Conservation (phyloP, 2,888 invertebrate genomes). For the Hirtodrosophila histrioides region DNA sequence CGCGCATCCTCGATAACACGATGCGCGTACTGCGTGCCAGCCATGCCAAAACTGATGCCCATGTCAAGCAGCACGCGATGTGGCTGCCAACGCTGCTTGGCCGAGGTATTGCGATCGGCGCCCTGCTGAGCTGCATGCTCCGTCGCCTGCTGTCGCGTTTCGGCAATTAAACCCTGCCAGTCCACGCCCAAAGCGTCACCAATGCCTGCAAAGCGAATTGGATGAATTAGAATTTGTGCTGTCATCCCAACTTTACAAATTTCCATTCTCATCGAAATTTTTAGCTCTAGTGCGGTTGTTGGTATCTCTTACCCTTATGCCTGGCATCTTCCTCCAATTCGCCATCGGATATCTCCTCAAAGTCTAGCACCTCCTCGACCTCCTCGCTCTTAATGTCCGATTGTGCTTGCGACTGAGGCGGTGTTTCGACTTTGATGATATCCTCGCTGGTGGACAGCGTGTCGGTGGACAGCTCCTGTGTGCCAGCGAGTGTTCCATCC, state of each 20-base stretch:
- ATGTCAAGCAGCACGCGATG: constrained; percentile 91
- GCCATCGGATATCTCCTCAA: constrained; percentile 95
- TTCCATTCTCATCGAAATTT: too few relatives aligned
- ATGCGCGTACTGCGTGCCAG: constrained; percentile 88
- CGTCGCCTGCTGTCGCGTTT: constrained; percentile 86
- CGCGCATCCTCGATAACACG: constrained; percentile 83
- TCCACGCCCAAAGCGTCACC: constrained; percentile 98
- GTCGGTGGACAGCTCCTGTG: constrained; percentile 46
- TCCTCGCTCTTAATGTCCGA: constrained; percentile 72
- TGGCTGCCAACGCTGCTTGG: constrained; percentile 92
- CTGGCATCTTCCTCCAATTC: constrained; percentile 94
- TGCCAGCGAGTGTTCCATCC: constrained; percentile 31
- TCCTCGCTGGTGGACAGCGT: constrained; percentile 43
- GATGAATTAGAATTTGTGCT: constrained; percentile 10
- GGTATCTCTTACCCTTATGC: constrained; percentile 84
- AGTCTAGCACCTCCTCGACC: constrained; percentile 87
- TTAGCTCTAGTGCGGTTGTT: too few relatives aligned
- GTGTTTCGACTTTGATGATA: constrained; percentile 23
- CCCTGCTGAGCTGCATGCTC: constrained; percentile 74
- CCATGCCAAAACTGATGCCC: constrained; percentile 91
- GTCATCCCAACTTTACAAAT: not conserved
- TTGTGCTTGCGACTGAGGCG: not conserved
- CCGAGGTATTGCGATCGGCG: constrained; percentile 84
- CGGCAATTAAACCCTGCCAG: constrained; percentile 95
- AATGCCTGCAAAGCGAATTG: constrained; percentile 83